Evolutionary conservation across 2,113 vertebrate species (phyloP).

Genomic region (Melanostigma gelatinosum): DNA sequence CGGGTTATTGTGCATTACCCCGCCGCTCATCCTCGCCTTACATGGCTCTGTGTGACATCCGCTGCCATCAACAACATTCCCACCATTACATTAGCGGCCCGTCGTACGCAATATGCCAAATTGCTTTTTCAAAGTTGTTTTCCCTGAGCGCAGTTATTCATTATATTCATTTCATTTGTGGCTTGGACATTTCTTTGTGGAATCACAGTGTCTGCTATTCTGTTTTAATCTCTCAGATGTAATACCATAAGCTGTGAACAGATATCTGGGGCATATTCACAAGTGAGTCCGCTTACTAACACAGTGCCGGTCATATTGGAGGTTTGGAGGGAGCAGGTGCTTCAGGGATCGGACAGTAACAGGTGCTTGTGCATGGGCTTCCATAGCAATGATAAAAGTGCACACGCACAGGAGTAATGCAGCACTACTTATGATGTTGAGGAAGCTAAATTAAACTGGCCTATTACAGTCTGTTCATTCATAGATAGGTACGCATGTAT

Average conservation of each 20-base stretch:
- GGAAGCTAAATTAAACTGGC: too few species aligned
- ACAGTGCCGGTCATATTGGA: conserved; percentile 66
- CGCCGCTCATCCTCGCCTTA: conserved; percentile 75
- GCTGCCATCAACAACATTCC: conserved; percentile 70
- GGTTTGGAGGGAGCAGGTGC: conserved; percentile 52
- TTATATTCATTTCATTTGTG: conserved; percentile 73
- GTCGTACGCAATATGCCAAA: conserved; percentile 80
- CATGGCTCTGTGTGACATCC: conserved; percentile 70
- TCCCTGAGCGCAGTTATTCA: conserved; percentile 52
- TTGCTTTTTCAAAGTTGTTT: conserved; percentile 71
- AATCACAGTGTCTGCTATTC: conserved; percentile 62
- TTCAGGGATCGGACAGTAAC: conserved; percentile 40
- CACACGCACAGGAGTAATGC: too few species aligned
- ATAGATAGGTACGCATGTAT: too few species aligned
- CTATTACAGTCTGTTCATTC: background rate
- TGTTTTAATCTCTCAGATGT: conserved; percentile 77
- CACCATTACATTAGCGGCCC: conserved; percentile 75
- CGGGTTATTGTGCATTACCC: conserved; percentile 80
- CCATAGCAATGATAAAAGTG: background rate
- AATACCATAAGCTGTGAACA: conserved; percentile 73
- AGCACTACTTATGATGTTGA: too few species aligned
- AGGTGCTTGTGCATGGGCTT: conserved; percentile 35
- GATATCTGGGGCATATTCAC: conserved; percentile 72
- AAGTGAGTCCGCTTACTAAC: conserved; percentile 43
- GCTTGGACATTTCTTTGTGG: conserved; percentile 47